Conservation (phyloP, 2,113 vertebrate species). For the Glaucidium brasilianum region DNA sequence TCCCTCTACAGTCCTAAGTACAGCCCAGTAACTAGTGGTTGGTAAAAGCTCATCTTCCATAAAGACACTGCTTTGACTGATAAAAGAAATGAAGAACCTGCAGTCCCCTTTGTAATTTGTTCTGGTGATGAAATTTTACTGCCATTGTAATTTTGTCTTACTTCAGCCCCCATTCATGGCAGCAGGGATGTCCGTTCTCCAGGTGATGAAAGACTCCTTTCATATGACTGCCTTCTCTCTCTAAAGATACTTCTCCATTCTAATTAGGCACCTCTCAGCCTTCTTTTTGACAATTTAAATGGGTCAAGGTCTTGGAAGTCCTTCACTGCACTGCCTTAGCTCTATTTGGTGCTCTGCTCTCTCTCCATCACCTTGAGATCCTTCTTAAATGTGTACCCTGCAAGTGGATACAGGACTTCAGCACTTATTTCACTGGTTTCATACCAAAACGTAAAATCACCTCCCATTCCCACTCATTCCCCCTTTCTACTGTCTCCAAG, state of each 20-base stretch:
- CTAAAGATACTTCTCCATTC: neutral
- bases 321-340: neutral
- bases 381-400: neutral
- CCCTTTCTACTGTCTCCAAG: neutral
- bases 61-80: neutral
- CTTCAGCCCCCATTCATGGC: neutral
- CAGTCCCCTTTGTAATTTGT: neutral
- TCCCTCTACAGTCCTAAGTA: neutral
- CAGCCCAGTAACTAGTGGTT: neutral
- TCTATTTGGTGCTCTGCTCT: neutral
- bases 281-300: neutral
- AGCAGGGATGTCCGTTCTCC: neutral
- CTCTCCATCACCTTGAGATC: neutral
- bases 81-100: neutral
- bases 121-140: neutral
- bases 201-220: neutral
- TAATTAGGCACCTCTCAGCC: neutral
- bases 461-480: neutral
- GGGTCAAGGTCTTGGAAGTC: neutral
- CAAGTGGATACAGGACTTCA: neutral
- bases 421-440: neutral
- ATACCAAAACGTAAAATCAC: neutral
- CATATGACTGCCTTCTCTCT: neutral
- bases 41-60: neutral
- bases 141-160: neutral